phyloP scores from a whole-genome alignment of 30 jellyfish, hydroid and myxozoan species.

The Aurelia sp. region DNA sequence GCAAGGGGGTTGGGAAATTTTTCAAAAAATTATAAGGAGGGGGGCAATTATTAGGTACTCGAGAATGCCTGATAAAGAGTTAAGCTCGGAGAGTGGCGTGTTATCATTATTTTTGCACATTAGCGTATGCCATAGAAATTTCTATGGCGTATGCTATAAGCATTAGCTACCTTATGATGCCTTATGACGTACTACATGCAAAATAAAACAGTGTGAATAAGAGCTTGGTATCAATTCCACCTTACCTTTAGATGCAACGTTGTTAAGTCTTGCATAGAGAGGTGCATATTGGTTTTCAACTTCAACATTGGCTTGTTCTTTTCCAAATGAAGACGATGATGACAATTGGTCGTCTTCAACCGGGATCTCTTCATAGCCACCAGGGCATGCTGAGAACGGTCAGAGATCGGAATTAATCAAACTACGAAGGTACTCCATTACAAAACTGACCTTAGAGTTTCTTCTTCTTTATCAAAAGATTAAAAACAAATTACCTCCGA shows the following conservation, averaged over 20 bases:
- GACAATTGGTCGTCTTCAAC: slow-evolving; percentile 77
- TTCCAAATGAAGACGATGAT: slow-evolving; percentile 79
- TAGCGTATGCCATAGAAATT: no score
- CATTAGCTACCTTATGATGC: neutral
- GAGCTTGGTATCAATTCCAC: neutral
- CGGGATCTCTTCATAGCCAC: slow-evolving; percentile 82
- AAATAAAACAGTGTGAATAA: neutral
- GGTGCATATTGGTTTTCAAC: slow-evolving; percentile 74
- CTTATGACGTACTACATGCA: neutral
- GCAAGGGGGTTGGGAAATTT: no score
- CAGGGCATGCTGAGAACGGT: slow-evolving; percentile 63
- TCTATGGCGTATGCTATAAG: neutral
- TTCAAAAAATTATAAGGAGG: no score
- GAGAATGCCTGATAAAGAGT: no score
- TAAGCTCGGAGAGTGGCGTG: neutral
- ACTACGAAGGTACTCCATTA: no score
- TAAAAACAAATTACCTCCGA: no score
- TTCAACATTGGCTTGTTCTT: slow-evolving; percentile 59
- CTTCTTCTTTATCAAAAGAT: no score
- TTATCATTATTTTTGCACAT: neutral
- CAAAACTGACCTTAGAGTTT: no score
- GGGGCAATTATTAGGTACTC: no score
- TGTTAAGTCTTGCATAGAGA: slow-evolving; percentile 72
- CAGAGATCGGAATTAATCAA: no score
- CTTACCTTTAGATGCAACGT: slow-evolving; percentile 80